Percentiles rank a stretch among this genome's conserved stretches.
These are phyloP conservation scores for Ophioderma brevispina DNA, from an alignment of 35 echinoderm and acorn worm genomes.

Conservation along the genomic window DNA sequence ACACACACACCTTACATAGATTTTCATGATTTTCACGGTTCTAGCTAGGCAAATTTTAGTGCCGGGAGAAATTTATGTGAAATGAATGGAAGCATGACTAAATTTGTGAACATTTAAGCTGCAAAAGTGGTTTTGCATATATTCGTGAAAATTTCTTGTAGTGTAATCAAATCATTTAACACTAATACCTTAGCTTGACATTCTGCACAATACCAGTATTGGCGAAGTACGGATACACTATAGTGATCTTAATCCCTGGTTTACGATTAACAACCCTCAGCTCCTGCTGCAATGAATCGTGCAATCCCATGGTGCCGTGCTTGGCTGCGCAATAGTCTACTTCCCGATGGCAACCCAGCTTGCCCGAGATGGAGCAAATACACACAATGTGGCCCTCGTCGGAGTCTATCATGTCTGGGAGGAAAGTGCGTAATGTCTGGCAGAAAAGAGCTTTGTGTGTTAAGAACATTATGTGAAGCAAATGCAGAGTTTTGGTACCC, in stretches of 20 bases:
- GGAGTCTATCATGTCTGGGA: conserved; percentile 64
- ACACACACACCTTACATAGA: too few species aligned
- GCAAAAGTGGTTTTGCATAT: too few species aligned
- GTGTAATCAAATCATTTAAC: too few species aligned
- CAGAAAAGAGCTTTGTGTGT: too few species aligned
- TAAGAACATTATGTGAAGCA: too few species aligned
- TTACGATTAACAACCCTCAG: conserved; percentile 41
- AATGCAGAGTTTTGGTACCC: too few species aligned
- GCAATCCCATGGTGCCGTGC: conserved; percentile 63
- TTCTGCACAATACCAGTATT: conserved; percentile 81
- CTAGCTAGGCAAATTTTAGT: too few species aligned
- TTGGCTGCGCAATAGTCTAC: conserved; percentile 85
- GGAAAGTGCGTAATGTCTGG: conserved; percentile 69
- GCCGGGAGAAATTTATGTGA: too few species aligned
- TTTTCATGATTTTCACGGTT: too few species aligned
- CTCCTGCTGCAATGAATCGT: conserved; percentile 68
- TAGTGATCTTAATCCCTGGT: conserved; percentile 55
- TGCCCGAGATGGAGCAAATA: conserved; percentile 61
- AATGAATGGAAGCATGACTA: too few species aligned
- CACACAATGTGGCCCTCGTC: conserved; percentile 70
- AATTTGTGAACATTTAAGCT: too few species aligned
- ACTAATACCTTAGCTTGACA: conserved; percentile 8
- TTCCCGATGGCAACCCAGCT: conserved; percentile 41
- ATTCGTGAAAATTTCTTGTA: too few species aligned
- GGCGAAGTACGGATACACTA: conserved; percentile 68